phyloP scores from a whole-genome alignment of 2,888 invertebrate genomes.

The Eucriotettix oculatus region DNA sequence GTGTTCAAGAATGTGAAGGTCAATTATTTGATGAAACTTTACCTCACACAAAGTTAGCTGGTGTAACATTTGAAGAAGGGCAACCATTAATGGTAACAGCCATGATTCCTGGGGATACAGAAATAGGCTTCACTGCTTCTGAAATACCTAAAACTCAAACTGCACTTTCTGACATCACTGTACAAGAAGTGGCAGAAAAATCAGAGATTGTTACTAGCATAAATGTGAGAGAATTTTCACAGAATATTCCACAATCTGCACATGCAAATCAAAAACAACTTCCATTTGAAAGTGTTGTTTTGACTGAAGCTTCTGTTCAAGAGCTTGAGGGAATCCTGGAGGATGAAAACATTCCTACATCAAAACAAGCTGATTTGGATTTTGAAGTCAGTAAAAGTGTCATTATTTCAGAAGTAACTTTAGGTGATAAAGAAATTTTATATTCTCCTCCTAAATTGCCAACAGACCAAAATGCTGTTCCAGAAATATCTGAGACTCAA shows the following conservation, averaged over 20 bases:
- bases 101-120: conserved; percentile 26
- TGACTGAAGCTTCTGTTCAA: conserved; percentile 31
- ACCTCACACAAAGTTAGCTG: conserved; percentile 36
- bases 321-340: conserved; percentile 27
- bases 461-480: conserved; percentile 22
- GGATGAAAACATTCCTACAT: conserved; percentile 22
- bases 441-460: conserved; percentile 21
- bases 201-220: conserved; percentile 36
- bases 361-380: conserved; percentile 25
- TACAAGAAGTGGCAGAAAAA: conserved; percentile 38
- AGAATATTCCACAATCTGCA: conserved; percentile 18
- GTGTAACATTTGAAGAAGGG: conserved; percentile 34
- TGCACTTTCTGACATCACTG: conserved; percentile 34
- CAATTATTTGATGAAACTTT: conserved; percentile 15
- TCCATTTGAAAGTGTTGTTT: conserved; percentile 37
- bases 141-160: conserved; percentile 26
- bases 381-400: conserved; percentile 25
- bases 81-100: conserved; percentile 40
- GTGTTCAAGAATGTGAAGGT: conserved; percentile 35
- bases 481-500: conserved; percentile 22
- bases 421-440: conserved; percentile 27
- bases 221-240: conserved; percentile 21
- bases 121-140: conserved; percentile 28
- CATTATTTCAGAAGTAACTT: conserved; percentile 29
- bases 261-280: conserved; percentile 30